A percentile compares a stretch with the other conserved stretches of the same genome.
These are phyloP conservation scores for Apostichopus parvimensis DNA, from an alignment of 35 echinoderm and acorn worm species.

Conservation along the genomic window DNA sequence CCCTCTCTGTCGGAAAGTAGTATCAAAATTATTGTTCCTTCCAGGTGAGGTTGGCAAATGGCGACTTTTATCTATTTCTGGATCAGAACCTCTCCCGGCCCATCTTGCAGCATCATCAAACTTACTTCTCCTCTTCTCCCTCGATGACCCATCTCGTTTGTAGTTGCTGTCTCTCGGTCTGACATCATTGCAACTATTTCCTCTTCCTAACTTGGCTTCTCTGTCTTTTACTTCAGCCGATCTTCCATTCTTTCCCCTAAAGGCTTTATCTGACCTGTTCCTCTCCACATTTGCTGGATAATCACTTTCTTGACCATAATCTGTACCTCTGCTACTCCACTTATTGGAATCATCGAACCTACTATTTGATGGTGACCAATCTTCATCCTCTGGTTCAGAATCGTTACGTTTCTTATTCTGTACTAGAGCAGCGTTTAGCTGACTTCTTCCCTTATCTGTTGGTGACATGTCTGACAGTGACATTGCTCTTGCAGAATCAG, in stretches of 20 bases:
- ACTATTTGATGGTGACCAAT: background rate
- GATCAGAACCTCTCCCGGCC: background rate
- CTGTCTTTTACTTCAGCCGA: too few relatives aligned
- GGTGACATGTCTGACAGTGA: background rate
- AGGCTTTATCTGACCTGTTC: background rate
- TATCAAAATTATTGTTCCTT: background rate
- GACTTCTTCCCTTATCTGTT: background rate
- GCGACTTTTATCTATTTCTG: background rate
- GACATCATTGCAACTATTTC: background rate
- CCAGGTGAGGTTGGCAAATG: background rate
- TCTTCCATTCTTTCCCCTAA: background rate
- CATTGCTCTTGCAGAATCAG: background rate
- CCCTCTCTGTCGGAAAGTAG: background rate
- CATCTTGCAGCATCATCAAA: background rate
- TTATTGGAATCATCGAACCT: background rate
- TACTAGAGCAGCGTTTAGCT: background rate
- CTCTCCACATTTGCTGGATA: background rate
- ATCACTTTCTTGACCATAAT: background rate
- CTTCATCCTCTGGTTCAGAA: background rate
- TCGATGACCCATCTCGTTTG: background rate
- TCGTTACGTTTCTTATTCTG: background rate
- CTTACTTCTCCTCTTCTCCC: background rate
- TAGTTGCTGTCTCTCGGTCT: background rate
- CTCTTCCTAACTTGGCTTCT: background rate
- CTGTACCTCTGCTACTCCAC: background rate